Conservation (phyloP, 2,113 vertebrate genomes). For the Gavialis gangeticus region DNA sequence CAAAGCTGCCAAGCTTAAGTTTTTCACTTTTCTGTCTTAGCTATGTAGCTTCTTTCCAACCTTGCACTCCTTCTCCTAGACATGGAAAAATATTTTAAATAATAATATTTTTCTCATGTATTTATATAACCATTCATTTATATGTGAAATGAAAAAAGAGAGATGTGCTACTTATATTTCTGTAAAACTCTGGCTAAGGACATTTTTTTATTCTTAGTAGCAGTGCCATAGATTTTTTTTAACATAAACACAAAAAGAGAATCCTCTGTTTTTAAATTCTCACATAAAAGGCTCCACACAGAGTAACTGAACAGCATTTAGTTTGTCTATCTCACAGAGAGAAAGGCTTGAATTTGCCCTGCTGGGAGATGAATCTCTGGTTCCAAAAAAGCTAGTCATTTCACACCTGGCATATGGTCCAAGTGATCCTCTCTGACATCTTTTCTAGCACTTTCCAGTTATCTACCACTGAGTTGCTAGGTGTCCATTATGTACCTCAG, state of each 20-base stretch:
- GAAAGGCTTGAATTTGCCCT: not conserved
- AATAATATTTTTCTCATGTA: not conserved
- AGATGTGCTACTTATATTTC: not conserved
- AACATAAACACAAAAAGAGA: accelerated
- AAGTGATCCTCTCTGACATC: not conserved
- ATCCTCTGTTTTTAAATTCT: not conserved
- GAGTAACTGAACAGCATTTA: not conserved
- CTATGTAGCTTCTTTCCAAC: not conserved
- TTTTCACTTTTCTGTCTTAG: not conserved
- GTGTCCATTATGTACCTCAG: not conserved
- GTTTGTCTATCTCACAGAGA: not conserved
- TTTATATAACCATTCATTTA: not conserved
- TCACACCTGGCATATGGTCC: not conserved
- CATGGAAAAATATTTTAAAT: not conserved
- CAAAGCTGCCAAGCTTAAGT: accelerated
- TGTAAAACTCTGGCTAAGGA: not conserved
- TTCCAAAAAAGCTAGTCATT: not conserved
- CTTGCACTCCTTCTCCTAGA: not conserved
- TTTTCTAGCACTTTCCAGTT: not conserved
- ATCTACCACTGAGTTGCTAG: not conserved
- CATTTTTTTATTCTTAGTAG: not conserved
- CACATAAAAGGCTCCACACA: not conserved
- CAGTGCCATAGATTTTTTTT: not conserved
- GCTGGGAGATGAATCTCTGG: not conserved
- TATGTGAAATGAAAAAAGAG: not conserved